Base-by-base conservation (phyloP, 2,113 vertebrate species). In the Carassius carassius region DNA sequence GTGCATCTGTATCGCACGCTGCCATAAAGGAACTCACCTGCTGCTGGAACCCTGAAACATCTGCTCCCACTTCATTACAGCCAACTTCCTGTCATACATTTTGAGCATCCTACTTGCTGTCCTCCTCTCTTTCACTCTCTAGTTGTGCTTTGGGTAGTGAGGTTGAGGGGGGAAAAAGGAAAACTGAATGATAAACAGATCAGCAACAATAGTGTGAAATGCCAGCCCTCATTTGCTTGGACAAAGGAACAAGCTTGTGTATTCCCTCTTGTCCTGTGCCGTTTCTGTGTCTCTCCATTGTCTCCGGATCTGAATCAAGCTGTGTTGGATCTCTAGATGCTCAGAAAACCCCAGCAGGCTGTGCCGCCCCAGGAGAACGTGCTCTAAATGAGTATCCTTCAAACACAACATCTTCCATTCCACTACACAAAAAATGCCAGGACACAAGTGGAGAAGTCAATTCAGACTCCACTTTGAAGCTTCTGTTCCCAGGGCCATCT, bases 301-400 rank as follows among this genome's bases (percentile, higher is more conserved):
- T 69, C 3, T 37, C 60, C 4, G 51, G 25, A 62, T 60, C 58
- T 21, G 17, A 35, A 70, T 49, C 49, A 47, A n/a, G 16, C 49
- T 29, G 29, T 83, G 51, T 32, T 74, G 78, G 21, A 58, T 82
- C 29, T 88, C 87, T 84, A 19, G 49, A 85, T 23, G 56, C 51
- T 37, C 37, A 17, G n/a, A 56, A 73, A 82, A 23, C 32, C 81
- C 49, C 81, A n/a, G 49, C 14, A 13, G 65, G 35, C 75, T 17
- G 0, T 25, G 35, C 44, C 41, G 49, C 80, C 44, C 62, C 86
- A 69, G 51, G 49, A 87, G 89, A 85, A 62, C 25, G 74, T 51
- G 81, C 81, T 88, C 84, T 80, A 84, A 87, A 86, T 89, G 21
- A 89, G 87, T 78, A 76, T 87, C 84, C 76, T 81, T 75, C 32